A percentile compares a stretch with the other conserved stretches of the same genome.
These are phyloP conservation scores for Dione juno DNA, from an alignment of 2,888 invertebrate genomes.

Conservation along the genomic window DNA sequence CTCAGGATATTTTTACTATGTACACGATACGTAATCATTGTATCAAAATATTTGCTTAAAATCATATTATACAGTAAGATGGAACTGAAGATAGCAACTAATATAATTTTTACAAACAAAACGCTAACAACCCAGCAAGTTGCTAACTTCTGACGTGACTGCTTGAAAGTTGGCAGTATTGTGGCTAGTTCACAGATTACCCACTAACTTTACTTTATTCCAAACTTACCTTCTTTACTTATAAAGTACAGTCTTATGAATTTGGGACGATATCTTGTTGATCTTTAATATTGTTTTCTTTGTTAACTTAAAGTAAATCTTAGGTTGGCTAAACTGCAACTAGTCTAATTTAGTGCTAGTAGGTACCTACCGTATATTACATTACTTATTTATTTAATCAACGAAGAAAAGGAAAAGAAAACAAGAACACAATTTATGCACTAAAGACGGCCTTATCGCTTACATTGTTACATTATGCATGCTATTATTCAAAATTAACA, in stretches of 20 bases:
- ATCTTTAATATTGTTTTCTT: conserved; percentile 13
- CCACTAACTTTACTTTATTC: conserved; percentile 23
- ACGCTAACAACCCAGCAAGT: conserved; percentile 43
- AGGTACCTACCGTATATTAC: too few species aligned
- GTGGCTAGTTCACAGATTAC: conserved; percentile 31
- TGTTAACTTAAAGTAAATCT: background rate
- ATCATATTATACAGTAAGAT: background rate
- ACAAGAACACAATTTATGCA: too few species aligned
- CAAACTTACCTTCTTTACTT: conserved; percentile 24
- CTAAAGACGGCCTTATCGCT: too few species aligned
- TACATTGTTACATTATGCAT: too few species aligned
- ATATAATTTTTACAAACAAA: conserved; percentile 34
- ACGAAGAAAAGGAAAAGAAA: too few species aligned
- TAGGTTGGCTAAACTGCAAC: background rate
- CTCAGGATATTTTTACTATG: too few species aligned
- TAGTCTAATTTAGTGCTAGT: background rate
- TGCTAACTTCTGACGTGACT: conserved; percentile 25
- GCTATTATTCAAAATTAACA: too few species aligned
- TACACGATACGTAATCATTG: too few species aligned
- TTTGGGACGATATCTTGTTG: conserved; percentile 13
- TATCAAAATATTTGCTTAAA: too few species aligned
- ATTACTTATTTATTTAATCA: too few species aligned
- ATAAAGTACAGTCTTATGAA: conserved; percentile 12
- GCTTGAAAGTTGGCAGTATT: conserved; percentile 29
- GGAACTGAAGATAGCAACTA: background rate